A percentile compares a stretch with the other conserved stretches of the same genome.
Evolutionary conservation across 2,797 vertebrate genomes (phyloP).

Genomic region (Furcifer pardalis): DNA sequence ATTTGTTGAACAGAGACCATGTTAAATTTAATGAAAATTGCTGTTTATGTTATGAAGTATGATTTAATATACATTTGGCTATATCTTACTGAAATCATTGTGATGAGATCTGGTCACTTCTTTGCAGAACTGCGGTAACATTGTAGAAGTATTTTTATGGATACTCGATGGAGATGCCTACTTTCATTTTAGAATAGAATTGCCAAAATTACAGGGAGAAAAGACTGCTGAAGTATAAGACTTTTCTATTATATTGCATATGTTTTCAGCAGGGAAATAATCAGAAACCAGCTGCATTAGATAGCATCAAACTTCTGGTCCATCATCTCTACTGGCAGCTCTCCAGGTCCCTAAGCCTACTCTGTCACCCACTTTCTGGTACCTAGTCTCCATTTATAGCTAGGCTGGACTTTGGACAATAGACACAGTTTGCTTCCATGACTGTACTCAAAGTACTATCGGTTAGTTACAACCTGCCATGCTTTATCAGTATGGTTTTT

Average conservation of each 20-base stretch:
- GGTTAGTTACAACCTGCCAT: too few species aligned
- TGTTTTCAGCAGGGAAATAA: neutral
- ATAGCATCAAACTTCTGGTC: too few species aligned
- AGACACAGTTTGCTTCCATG: too few species aligned
- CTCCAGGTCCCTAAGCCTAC: neutral
- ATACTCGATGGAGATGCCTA: neutral
- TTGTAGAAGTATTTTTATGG: neutral
- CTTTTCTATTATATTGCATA: neutral
- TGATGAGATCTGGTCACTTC: neutral
- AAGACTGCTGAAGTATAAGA: neutral
- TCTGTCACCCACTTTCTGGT: too few species aligned
- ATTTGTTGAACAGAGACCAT: neutral
- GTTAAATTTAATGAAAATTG: neutral
- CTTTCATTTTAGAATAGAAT: neutral
- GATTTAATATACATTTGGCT: neutral
- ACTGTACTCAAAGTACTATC: too few species aligned
- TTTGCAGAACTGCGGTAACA: neutral
- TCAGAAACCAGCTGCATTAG: neutral
- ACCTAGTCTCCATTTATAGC: too few species aligned
- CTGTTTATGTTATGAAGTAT: neutral
- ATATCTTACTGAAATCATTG: neutral
- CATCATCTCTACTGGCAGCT: neutral
- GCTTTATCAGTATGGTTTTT: too few species aligned
- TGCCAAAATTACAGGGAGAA: neutral
- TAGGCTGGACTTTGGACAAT: too few species aligned